Conservation (phyloP, 2,797 vertebrate genomes). For the Lerista edwardsae region DNA sequence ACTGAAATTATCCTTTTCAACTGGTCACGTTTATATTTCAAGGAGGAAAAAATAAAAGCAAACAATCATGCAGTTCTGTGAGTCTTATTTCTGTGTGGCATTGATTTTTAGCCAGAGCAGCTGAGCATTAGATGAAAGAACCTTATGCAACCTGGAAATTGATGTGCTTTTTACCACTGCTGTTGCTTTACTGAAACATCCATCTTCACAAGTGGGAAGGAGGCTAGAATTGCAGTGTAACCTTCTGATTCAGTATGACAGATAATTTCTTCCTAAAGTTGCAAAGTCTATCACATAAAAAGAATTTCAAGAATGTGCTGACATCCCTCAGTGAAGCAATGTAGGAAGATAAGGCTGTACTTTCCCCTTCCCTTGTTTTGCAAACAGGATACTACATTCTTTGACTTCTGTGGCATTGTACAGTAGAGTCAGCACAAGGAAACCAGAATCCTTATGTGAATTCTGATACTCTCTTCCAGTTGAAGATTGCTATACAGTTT, state of each 20-base stretch:
- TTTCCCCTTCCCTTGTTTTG: neutral
- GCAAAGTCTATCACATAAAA: neutral
- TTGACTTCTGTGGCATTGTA: neutral
- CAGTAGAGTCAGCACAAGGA: neutral
- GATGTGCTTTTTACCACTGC: conserved; percentile 19
- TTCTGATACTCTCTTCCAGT: neutral
- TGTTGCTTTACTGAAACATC: neutral
- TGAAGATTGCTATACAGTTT: neutral
- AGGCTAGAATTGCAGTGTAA: neutral
- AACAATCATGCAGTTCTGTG: neutral
- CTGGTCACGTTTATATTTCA: neutral
- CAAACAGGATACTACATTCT: neutral
- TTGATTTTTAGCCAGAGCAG: conserved; percentile 35
- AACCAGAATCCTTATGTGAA: neutral
- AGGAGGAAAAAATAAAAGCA: neutral
- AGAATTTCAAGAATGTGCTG: neutral
- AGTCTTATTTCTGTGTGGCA: conserved; percentile 1
- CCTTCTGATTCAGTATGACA: neutral
- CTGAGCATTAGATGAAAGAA: neutral
- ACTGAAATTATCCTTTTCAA: conserved; percentile 2
- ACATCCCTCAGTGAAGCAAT: conserved; percentile 11
- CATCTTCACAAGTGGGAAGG: conserved; percentile 28
- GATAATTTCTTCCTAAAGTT: conserved; percentile 4
- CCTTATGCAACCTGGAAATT: neutral
- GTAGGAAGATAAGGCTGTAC: conserved; percentile 13